phyloP scores from a whole-genome alignment of 2,113 vertebrate species.

The Cephalopholis sonnerati region DNA sequence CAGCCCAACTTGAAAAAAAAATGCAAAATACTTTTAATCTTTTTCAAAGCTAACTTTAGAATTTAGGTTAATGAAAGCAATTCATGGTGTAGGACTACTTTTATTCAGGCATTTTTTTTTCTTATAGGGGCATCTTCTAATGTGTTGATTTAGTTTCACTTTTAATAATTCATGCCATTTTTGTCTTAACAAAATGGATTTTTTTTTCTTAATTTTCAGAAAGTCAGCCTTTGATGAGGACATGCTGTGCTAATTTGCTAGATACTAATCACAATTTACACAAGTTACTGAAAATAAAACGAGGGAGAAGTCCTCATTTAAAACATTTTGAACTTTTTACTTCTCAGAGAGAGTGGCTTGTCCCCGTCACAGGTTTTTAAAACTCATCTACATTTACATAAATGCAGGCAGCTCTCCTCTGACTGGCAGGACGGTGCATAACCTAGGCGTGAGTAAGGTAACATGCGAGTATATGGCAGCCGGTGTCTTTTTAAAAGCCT shows the following conservation, averaged over 20 bases:
- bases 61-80: constrained; percentile 61
- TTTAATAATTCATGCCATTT: constrained; percentile 30
- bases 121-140: neutral
- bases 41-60: constrained; percentile 48
- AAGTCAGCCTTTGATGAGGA: constrained; percentile 5
- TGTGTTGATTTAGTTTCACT: constrained; percentile 2
- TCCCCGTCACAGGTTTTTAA: constrained; percentile 6
- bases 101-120: constrained; percentile 2
- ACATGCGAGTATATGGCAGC: constrained; percentile 44
- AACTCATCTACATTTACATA: constrained; percentile 29
- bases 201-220: neutral
- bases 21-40: constrained; percentile 35
- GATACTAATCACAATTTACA: neutral
- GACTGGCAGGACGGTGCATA: constrained; percentile 21
- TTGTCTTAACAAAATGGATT: constrained; percentile 2
- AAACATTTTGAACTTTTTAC: constrained; percentile 23
- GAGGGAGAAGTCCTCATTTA: neutral
- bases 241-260: neutral
- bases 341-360: neutral
- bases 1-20: constrained; percentile 15
- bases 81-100: constrained; percentile 14
- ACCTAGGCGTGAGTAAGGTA: constrained; percentile 33
- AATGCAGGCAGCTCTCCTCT: constrained; percentile 10
- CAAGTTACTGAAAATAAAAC: constrained; percentile 6
- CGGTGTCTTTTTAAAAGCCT: constrained; percentile 75